A percentile compares a stretch with the other conserved stretches of the same genome.
phyloP scores from a whole-genome alignment of 2,888 invertebrate species.

The Aspidiotus destructor region DNA sequence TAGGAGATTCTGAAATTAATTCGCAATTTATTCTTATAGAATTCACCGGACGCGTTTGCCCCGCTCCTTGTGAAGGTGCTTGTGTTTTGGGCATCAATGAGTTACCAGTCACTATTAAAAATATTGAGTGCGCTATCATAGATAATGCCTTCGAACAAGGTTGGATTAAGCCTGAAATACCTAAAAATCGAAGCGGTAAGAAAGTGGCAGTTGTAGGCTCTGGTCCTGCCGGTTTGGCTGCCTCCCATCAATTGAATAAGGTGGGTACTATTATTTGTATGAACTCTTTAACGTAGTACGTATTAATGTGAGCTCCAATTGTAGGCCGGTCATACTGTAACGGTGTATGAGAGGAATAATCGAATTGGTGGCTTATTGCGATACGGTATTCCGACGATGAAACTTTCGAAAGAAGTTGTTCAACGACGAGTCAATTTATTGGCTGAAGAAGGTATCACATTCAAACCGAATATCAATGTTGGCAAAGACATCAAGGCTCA shows the following conservation, averaged over 20 bases:
- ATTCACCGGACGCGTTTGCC: constrained; percentile 86
- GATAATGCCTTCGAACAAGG: constrained; percentile 95
- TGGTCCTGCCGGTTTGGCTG: constrained; percentile 88
- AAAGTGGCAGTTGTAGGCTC: constrained; percentile 85
- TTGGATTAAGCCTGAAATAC: constrained; percentile 79
- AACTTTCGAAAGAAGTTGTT: constrained; percentile 87
- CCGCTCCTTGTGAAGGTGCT: constrained; percentile 97
- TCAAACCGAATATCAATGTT: constrained; percentile 81
- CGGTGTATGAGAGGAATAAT: constrained; percentile 95
- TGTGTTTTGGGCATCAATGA: constrained; percentile 93
- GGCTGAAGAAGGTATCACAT: constrained; percentile 77
- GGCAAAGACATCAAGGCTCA: constrained; percentile 81
- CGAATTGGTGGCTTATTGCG: constrained; percentile 87
- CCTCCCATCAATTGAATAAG: constrained; percentile 94
- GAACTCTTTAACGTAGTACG: not conserved
- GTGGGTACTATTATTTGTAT: constrained; percentile 37
- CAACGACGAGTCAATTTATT: constrained; percentile 77
- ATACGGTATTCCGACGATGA: constrained; percentile 99
- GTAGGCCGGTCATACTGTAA: constrained; percentile 85
- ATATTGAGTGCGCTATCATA: constrained; percentile 97
- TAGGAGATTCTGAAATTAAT: too few species aligned
- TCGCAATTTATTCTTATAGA: constrained; percentile 45
- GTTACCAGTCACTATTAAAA: constrained; percentile 96
- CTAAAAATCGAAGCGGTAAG: constrained; percentile 63
- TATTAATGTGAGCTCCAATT: not conserved